Conservation (phyloP, 2,113 vertebrate species). For the Atherinomorus stipes region DNA sequence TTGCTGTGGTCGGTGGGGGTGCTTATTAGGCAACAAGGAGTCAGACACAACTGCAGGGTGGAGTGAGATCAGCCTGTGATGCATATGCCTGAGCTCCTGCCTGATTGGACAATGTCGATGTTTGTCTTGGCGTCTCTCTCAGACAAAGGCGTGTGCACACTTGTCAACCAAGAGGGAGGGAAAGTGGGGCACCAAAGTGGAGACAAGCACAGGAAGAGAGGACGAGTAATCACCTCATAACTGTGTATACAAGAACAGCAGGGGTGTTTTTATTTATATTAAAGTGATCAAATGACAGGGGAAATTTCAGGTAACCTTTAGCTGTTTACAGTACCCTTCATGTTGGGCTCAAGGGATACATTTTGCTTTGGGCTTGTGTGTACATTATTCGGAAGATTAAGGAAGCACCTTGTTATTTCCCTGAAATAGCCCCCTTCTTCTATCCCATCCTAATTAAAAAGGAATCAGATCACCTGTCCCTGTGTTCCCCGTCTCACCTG, state of each 20-base stretch:
- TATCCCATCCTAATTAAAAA: constrained; percentile 63
- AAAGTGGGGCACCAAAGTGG: constrained; percentile 42
- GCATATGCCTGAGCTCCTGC: constrained; percentile 29
- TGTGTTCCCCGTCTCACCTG: constrained; percentile 52
- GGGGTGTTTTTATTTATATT: constrained; percentile 8
- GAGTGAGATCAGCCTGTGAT: constrained; percentile 53
- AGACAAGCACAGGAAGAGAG: constrained; percentile 12
- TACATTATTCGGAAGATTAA: constrained; percentile 54
- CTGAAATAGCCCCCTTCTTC: constrained; percentile 59
- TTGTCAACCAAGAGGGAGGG: constrained; percentile 47
- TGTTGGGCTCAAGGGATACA: constrained; percentile 16
- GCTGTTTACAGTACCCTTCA: constrained; percentile 30
- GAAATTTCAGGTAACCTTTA: constrained; percentile 11
- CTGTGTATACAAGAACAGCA: not conserved
- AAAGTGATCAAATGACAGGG: constrained; percentile 9
- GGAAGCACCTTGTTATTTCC: constrained; percentile 63
- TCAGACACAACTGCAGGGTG: constrained; percentile 72
- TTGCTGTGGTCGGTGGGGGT: constrained; percentile 65
- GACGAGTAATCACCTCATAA: constrained; percentile 4
- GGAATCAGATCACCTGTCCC: constrained; percentile 61
- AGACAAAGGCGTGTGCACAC: constrained; percentile 73
- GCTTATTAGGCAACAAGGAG: constrained; percentile 70
- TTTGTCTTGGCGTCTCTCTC: constrained; percentile 71
- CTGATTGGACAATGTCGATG: constrained; percentile 60
- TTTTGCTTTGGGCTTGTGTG: constrained; percentile 20